These are phyloP conservation scores for Todiramphus chloris DNA, from an alignment of 2,113 vertebrate species.

Conservation along the genomic window DNA sequence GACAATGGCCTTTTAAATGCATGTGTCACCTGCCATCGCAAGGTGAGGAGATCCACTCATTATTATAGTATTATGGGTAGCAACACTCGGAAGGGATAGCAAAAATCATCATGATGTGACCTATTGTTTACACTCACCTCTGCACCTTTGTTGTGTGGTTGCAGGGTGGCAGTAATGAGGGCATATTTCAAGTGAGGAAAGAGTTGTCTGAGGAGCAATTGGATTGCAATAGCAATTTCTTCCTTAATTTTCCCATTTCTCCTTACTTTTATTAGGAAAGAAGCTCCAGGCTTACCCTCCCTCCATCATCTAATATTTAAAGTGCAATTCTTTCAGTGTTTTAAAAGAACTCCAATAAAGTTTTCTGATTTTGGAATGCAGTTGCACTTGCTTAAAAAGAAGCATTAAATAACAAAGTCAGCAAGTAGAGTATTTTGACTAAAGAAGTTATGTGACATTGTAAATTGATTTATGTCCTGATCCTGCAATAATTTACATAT, in stretches of 20 bases:
- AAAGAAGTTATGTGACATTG: not conserved
- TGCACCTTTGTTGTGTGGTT: not conserved
- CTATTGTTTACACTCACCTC: not conserved
- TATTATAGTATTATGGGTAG: not conserved
- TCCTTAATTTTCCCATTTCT: not conserved
- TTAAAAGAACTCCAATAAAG: not conserved
- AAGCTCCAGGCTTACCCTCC: not conserved
- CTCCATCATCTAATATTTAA: not conserved
- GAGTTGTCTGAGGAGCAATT: not conserved
- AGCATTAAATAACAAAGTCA: not conserved
- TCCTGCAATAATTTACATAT: not conserved
- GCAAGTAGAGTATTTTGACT: not conserved
- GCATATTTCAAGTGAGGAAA: fast-evolving
- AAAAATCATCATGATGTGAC: not conserved
- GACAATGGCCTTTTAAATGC: not conserved
- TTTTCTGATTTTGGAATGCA: not conserved
- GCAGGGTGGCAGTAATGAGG: not conserved
- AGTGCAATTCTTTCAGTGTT: not conserved
- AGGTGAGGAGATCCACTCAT: not conserved
- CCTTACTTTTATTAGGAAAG: not conserved
- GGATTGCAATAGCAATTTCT: not conserved
- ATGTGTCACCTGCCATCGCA: not conserved
- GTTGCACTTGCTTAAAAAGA: not conserved
- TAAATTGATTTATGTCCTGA: not conserved
- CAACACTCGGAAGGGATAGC: not conserved